A percentile compares a stretch with the other conserved stretches of the same genome.
Evolutionary conservation across 2,888 invertebrate genomes (phyloP).

Genomic region (Clunio marinus): DNA sequence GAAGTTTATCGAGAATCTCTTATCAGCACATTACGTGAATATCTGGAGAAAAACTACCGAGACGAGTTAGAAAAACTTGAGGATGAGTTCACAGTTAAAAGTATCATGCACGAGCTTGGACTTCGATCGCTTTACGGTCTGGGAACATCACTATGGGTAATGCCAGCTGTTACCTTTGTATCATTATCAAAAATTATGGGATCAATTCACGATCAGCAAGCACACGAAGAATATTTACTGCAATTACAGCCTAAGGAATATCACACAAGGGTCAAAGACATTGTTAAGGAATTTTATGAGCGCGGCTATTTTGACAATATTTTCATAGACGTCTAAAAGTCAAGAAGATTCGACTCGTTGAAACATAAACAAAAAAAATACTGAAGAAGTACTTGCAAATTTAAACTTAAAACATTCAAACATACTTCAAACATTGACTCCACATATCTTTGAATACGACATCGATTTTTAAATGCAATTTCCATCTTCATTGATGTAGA

Average conservation of each 20-base stretch:
- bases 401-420: too few relatives aligned
- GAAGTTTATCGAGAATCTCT: conserved; percentile 46
- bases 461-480: too few relatives aligned
- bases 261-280: conserved; percentile 47
- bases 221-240: conserved; percentile 44
- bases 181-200: conserved; percentile 46
- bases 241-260: conserved; percentile 47
- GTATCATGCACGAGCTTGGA: conserved; percentile 46
- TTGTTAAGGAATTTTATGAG: conserved; percentile 47
- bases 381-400: too few relatives aligned
- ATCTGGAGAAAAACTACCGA: conserved; percentile 29
- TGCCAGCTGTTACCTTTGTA: conserved; percentile 51
- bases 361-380: too few relatives aligned
- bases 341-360: too few relatives aligned
- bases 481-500: too few relatives aligned
- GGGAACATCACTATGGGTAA: conserved; percentile 48
- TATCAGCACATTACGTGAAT: conserved; percentile 43
- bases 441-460: too few relatives aligned
- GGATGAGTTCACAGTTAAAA: conserved; percentile 43
- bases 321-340: conserved; percentile 11
- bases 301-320: conserved; percentile 17
- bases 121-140: conserved; percentile 47
- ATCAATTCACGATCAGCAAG: conserved; percentile 43
- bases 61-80: neutral
- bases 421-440: too few relatives aligned